Evolutionary conservation across 2,888 invertebrate genomes (phyloP).

Genomic region (Agonum fuliginosum): DNA sequence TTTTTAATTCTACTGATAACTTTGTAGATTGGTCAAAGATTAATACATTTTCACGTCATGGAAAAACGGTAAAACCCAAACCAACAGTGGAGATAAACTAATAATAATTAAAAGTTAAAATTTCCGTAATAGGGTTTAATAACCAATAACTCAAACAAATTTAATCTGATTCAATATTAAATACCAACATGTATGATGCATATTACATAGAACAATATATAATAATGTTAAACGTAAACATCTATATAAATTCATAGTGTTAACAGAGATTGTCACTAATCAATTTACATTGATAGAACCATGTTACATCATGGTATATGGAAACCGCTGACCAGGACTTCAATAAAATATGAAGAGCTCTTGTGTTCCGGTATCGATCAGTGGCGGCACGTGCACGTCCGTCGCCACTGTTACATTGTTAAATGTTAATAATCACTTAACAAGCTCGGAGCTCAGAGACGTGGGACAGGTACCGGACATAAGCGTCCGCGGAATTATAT

Average conservation of each 20-base stretch:
- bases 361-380: conserved; percentile 33
- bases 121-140: too few relatives aligned
- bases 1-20: too few relatives aligned
- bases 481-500: too few relatives aligned
- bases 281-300: conserved; percentile 1
- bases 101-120: too few relatives aligned
- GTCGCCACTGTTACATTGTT: conserved; percentile 11
- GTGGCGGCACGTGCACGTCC: conserved; percentile 5
- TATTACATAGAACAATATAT: not conserved
- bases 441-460: too few relatives aligned
- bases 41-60: too few relatives aligned
- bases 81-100: too few relatives aligned
- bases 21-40: too few relatives aligned
- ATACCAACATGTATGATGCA: conserved; percentile 1
- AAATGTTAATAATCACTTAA: conserved; percentile 33
- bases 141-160: too few relatives aligned
- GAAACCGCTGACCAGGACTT: conserved; percentile 25
- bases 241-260: not conserved
- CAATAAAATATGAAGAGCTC: conserved; percentile 35
- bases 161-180: too few relatives aligned
- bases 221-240: not conserved
- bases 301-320: not conserved
- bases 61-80: too few relatives aligned
- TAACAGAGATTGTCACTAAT: not conserved
- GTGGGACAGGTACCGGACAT: too few relatives aligned